Conservation (phyloP, 1,140 invertebrate genomes). For the Drosophila parabipectinata region DNA sequence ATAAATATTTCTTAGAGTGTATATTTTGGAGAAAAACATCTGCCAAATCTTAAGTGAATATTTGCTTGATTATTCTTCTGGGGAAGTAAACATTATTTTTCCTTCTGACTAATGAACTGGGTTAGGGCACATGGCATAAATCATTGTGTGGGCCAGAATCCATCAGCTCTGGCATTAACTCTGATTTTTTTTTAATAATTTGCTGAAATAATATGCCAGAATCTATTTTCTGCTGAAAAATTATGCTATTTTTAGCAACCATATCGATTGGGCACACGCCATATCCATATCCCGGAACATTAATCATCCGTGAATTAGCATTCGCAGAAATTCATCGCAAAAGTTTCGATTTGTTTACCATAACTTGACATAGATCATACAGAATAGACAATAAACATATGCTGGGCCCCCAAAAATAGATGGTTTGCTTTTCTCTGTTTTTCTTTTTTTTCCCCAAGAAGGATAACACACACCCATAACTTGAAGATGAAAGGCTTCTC, state of each 20-base stretch:
- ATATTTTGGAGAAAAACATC: conserved; percentile 12
- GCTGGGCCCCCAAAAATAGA: conserved; percentile 8
- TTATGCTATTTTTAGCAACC: conserved; percentile 37
- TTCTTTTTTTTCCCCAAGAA: neutral
- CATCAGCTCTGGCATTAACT: conserved; percentile 32
- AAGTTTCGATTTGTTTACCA: conserved; percentile 48
- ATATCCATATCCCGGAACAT: conserved; percentile 22
- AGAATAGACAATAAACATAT: conserved; percentile 37
- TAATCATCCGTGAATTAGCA: conserved; percentile 34
- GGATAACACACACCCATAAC: conserved; percentile 5
- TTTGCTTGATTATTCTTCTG: conserved; percentile 9
- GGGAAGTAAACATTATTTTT: conserved; percentile 24
- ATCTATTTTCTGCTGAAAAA: conserved; percentile 69
- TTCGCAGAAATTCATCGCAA: conserved; percentile 36
- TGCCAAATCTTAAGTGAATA: conserved; percentile 35
- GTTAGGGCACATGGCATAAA: conserved; percentile 38
- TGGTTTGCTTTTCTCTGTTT: neutral
- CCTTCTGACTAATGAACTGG: conserved; percentile 21
- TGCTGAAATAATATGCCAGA: conserved; percentile 37
- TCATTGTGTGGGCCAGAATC: conserved; percentile 35
- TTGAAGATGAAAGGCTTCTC: conserved; percentile 12
- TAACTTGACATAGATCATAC: conserved; percentile 47
- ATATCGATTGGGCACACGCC: conserved; percentile 35
- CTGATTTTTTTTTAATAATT: conserved; percentile 29
- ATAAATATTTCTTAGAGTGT: conserved; percentile 10